A percentile compares a stretch with the other conserved stretches of the same genome.
Conservation (phyloP, 2,888 invertebrate genomes). For the Harpalus rufipes region DNA sequence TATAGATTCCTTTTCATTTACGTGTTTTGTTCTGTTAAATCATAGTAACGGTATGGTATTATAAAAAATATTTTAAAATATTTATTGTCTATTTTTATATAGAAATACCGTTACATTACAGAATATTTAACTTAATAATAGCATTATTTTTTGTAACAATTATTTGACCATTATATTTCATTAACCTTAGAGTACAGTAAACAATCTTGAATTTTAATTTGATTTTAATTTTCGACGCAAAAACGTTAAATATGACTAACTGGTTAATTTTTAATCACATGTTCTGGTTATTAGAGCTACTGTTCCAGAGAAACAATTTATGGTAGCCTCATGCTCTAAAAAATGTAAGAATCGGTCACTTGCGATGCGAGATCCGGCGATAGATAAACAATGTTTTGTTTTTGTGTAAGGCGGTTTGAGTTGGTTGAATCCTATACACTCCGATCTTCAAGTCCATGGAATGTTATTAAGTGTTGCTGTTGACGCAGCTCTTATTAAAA, state of each 20-base stretch:
- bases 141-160: background rate
- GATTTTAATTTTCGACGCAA: background rate
- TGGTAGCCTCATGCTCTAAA: background rate
- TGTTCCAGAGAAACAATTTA: background rate
- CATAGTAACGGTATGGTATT: too few species aligned
- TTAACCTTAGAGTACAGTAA: background rate
- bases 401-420: slow-evolving; percentile 42
- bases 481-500: slow-evolving; percentile 27
- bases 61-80: background rate
- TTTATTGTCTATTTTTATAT: background rate
- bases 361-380: slow-evolving; percentile 27
- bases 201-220: background rate
- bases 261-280: background rate
- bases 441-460: slow-evolving; percentile 30
- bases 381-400: slow-evolving; percentile 46
- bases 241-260: background rate
- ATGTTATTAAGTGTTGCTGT: slow-evolving; percentile 8
- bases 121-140: too few species aligned
- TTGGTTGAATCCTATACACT: slow-evolving; percentile 39
- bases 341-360: slow-evolving; percentile 16
- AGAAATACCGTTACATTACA: background rate
- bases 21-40: too few species aligned
- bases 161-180: background rate
- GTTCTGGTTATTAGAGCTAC: background rate
- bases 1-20: too few species aligned